A percentile compares a stretch with the other conserved stretches of the same genome.
These are phyloP conservation scores for Cichladusa arquata DNA, from an alignment of 2,113 vertebrate species.

Conservation along the genomic window DNA sequence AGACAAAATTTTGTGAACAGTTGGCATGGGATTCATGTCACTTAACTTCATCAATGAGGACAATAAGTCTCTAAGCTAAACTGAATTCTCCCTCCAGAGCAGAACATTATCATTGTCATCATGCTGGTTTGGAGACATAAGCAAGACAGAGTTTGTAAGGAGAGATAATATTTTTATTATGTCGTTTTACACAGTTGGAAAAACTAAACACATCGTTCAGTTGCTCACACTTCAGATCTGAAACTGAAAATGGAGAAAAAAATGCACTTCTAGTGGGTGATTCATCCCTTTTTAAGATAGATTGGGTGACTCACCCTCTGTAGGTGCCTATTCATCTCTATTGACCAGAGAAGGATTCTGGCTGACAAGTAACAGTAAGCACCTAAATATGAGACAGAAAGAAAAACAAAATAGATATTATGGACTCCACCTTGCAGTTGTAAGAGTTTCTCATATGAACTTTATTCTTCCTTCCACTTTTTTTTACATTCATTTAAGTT, in stretches of 20 bases:
- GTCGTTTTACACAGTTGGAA: not conserved
- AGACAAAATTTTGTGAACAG: not conserved
- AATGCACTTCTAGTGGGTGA: not conserved
- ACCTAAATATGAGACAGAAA: not conserved
- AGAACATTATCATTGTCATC: not conserved
- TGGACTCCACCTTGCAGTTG: not conserved
- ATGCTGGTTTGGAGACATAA: not conserved
- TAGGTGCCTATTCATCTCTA: constrained; percentile 29
- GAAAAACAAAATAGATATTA: not conserved
- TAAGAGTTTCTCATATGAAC: not conserved
- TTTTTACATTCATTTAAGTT: not conserved
- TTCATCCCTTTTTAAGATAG: constrained; percentile 16
- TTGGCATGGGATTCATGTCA: not conserved
- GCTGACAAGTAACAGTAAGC: not conserved
- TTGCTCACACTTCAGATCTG: not conserved
- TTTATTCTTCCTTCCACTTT: not conserved
- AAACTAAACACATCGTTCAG: not conserved
- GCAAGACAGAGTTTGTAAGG: not conserved
- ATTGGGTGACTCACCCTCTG: constrained; percentile 9
- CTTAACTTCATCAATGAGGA: not conserved
- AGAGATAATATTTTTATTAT: not conserved
- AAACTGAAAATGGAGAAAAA: constrained; percentile 5
- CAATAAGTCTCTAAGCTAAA: not conserved
- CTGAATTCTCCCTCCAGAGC: not conserved
- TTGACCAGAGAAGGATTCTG: constrained; percentile 24